Conservation (phyloP, 2,797 vertebrate species). For the Enteromius afrohamiltoni region DNA sequence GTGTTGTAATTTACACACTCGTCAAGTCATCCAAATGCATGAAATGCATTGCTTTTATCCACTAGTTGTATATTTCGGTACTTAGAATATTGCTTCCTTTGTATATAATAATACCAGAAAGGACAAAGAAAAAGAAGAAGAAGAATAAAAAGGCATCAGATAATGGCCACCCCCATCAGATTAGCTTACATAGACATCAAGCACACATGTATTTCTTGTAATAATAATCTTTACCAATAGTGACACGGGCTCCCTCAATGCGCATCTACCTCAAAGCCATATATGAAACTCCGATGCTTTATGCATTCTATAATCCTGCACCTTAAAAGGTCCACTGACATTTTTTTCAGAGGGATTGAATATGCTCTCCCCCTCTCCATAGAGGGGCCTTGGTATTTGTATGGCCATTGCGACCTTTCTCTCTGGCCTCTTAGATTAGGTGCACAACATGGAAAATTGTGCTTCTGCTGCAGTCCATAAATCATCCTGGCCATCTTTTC, state of each 20-base stretch:
- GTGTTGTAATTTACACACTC: conserved; percentile 15
- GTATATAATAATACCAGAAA: conserved; percentile 16
- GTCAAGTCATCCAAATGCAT: conserved; percentile 6
- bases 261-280: conserved; percentile 45
- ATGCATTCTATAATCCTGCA: conserved; percentile 88
- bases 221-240: conserved; percentile 35
- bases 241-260: background rate
- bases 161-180: conserved; percentile 15
- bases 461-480: conserved; percentile 97
- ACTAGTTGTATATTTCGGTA: background rate
- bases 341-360: conserved; percentile 94
- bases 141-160: background rate
- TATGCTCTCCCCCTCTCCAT: conserved; percentile 91
- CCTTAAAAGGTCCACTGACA: conserved; percentile 87
- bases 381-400: conserved; percentile 95
- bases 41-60: background rate
- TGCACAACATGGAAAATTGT: conserved; percentile 98
- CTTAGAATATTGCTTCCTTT: background rate
- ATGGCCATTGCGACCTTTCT: conserved; percentile 95
- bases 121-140: conserved; percentile 1
- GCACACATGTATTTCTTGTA: conserved; percentile 9
- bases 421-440: conserved; percentile 95
- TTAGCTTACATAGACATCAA: conserved; percentile 32
- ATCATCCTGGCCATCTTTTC: conserved; percentile 93
- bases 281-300: conserved; percentile 79